Percentiles rank a stretch among this genome's conserved stretches.
phyloP scores from a whole-genome alignment of 1,140 invertebrate genomes.

The Drosophila mojavensis region DNA sequence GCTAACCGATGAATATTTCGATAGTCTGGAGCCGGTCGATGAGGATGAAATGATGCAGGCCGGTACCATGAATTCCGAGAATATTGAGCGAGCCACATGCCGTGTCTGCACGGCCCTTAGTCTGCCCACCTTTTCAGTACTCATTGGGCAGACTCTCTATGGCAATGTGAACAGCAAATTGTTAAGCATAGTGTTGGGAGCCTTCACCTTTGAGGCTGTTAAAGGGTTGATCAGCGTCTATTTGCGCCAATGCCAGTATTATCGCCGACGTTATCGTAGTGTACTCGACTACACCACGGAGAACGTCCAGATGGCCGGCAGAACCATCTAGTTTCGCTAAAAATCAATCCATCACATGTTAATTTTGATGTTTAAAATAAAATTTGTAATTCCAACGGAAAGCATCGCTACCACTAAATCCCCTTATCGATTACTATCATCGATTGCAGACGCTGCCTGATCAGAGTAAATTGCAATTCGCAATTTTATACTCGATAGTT shows the following conservation, averaged over 20 bases:
- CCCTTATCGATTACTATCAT: background rate
- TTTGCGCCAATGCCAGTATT: slow-evolving; percentile 46
- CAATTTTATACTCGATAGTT: no score
- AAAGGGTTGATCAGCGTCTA: slow-evolving; percentile 56
- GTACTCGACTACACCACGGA: slow-evolving; percentile 47
- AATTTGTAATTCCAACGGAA: slow-evolving; percentile 1
- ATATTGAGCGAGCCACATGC: slow-evolving; percentile 36
- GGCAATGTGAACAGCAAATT: slow-evolving; percentile 24
- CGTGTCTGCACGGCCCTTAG: slow-evolving; percentile 57
- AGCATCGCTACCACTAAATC: background rate
- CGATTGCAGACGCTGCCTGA: no score
- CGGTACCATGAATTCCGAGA: slow-evolving; percentile 12
- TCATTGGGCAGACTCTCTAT: slow-evolving; percentile 49
- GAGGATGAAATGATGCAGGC: slow-evolving; percentile 27
- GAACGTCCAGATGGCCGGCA: slow-evolving; percentile 4
- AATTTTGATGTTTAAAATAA: slow-evolving; percentile 1
- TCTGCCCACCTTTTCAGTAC: slow-evolving; percentile 52
- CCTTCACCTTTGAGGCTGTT: slow-evolving; percentile 50
- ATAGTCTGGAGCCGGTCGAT: slow-evolving; percentile 30
- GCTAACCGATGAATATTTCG: slow-evolving; percentile 52
- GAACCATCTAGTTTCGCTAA: background rate
- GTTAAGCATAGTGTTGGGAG: slow-evolving; percentile 45
- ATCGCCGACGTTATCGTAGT: slow-evolving; percentile 37
- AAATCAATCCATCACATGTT: background rate
- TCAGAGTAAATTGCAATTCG: no score